Evolutionary conservation across 2,888 invertebrate genomes (phyloP), one percentile per base, ranked within the genome.

Genomic region (Diplolepis rosae): DNA sequence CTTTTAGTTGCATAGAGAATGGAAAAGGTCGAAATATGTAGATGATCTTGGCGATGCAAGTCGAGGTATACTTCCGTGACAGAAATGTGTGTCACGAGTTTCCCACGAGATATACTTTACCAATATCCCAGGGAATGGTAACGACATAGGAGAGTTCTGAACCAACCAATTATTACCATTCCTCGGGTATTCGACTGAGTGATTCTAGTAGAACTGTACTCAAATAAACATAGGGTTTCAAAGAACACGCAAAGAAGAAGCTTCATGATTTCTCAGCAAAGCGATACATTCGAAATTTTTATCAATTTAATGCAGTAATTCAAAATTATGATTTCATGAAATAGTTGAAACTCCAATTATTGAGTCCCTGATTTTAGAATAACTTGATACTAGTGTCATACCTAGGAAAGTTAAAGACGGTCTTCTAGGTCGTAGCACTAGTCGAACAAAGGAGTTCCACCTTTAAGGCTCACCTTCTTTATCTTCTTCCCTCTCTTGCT

Each of bases 61-160:
- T n/a, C n/a, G n/a, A n/a, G 28, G 35, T 39, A 61, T 77, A 80
- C 73, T 74, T 71, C 73, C 81, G 79, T 81, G 78, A 78, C 85
- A 83, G 84, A 79, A 82, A 84, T 83, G 82, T 84, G 79, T 84
- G 84, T 80, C 84, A 83, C 80, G 80, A 74, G 84, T 84, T 84
- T 84, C 84, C 82, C 84, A 84, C 84, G 84, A 83, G 81, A 80
- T 79, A 22, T 22, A 48, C 48, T 48, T 11, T 48, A 48, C 22
- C 48, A 18, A 48, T 22, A 80, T 71, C 27, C 13, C 52, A 22
- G 78, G 75, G 77, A 82, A 73, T 75, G 79, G 80, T 80, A 71
- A 73, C 18, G 45, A 48, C 77, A 76, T 79, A 79, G 81, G 77
- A 76, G 80, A 79, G 79, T 74, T 75, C 68, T 76, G 74, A 76